Base-by-base conservation (phyloP, 2,888 invertebrate species). In the Myopa tessellatipennis region DNA sequence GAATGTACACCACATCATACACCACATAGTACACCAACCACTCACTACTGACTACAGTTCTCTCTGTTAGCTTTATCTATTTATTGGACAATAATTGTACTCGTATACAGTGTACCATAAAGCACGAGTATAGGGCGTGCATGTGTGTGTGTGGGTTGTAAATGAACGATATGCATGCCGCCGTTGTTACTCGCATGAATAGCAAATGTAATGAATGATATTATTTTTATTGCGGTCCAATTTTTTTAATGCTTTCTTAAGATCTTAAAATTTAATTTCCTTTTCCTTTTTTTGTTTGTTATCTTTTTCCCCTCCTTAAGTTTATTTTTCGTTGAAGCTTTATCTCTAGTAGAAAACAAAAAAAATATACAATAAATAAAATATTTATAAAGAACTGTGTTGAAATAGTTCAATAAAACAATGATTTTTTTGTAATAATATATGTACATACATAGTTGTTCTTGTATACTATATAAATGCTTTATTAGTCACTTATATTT, bases 161-260 rank as follows among this genome's bases (percentile, higher is more conserved):
- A 45, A 55, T 55, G 55, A 4, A 16, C 36, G 40, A 16, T 36
- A 34, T 40, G n/a, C 67, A 34, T n/a, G n/a, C 67, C 5, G 16
- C 67, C 5, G 16, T 34, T 67, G 16, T 14, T 36, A 67, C 38
- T 40, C 36, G 16, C 34, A 16, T 67, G 40, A 52, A 50, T 52
- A 18, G 70, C 52, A 12, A 52, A 18, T 18, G 12, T 8, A 36
- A 4, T 2, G 18, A 12, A 69, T 50, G 14, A 1, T 26, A 45
- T 69, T 70, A 52, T 70, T 73, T 74, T 74, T 63, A 74, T 74
- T 63, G 50, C 74, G 14, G 45, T 74, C 45, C 65, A 65, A 63
- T 74, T 73, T 71, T 65, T 14, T 4, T 60, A 73, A 74, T 74
- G 74, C 50, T 52, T 38, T 72, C 18, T 38, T 4, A 60, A 58